Percentiles rank a stretch among this genome's conserved stretches.
Evolutionary conservation across 2,888 invertebrate species (phyloP).

Genomic region (Diadegma fenestrale): DNA sequence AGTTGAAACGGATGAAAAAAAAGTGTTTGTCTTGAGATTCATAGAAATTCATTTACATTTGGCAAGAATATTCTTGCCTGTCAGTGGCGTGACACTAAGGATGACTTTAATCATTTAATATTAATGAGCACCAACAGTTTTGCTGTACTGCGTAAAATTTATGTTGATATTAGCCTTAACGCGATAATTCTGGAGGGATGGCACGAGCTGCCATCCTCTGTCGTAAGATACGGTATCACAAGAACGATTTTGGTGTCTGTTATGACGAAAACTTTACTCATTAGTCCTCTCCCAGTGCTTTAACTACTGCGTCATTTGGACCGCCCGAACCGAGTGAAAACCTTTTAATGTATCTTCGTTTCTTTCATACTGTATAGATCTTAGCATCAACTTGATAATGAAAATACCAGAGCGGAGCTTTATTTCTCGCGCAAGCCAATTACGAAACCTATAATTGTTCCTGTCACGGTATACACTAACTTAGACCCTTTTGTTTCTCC

Average conservation of each 20-base stretch:
- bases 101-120: neutral
- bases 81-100: neutral
- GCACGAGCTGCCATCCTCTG: slow-evolving; percentile 2
- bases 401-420: slow-evolving; percentile 64
- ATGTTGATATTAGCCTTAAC: slow-evolving; percentile 11
- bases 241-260: slow-evolving; percentile 60
- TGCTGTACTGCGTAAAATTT: slow-evolving; percentile 8
- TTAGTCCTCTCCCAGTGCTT: slow-evolving; percentile 56
- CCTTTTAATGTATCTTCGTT: slow-evolving; percentile 43
- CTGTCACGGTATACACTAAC: slow-evolving; percentile 47
- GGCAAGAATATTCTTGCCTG: neutral
- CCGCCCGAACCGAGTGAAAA: slow-evolving; percentile 43
- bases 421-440: slow-evolving; percentile 61
- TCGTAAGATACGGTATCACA: slow-evolving; percentile 46
- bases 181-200: slow-evolving; percentile 5
- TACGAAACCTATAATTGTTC: slow-evolving; percentile 69
- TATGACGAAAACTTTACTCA: slow-evolving; percentile 68
- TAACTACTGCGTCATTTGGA: slow-evolving; percentile 47
- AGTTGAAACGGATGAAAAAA: neutral
- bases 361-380: slow-evolving; percentile 19
- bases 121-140: neutral
- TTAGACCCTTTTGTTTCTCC: slow-evolving; percentile 21
- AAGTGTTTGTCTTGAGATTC: neutral
- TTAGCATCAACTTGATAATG: slow-evolving; percentile 60
- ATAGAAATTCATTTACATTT: neutral